Evolutionary conservation across 1,140 invertebrate species (phyloP).

Genomic region (Leptinotarsa lineolata): DNA sequence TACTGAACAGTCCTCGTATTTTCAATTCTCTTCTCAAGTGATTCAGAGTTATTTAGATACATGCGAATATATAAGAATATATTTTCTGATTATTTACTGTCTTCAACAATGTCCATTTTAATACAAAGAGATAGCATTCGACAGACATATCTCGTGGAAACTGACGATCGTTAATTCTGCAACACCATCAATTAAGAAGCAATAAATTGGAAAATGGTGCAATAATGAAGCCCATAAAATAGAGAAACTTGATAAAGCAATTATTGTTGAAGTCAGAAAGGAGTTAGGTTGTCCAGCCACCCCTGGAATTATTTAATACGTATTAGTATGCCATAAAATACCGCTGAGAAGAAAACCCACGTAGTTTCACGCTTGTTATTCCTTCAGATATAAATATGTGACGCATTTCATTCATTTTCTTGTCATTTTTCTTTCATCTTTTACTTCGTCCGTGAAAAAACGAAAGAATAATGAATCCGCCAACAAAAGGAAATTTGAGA

Average conservation of each 20-base stretch:
- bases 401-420: constrained; percentile 3
- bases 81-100: too few species aligned
- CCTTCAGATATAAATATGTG: background rate
- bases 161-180: too few species aligned
- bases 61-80: too few species aligned
- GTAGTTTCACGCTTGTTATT: background rate
- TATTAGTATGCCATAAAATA: background rate
- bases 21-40: too few species aligned
- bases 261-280: background rate
- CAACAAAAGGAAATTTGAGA: background rate
- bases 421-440: background rate
- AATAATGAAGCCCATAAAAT: background rate
- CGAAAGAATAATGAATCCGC: background rate
- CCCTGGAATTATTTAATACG: background rate
- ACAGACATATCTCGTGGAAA: too few species aligned
- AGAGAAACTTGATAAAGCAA: background rate
- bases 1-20: too few species aligned
- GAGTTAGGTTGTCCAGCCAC: background rate
- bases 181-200: background rate
- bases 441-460: background rate
- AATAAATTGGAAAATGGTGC: background rate
- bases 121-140: too few species aligned
- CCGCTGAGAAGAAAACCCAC: background rate
- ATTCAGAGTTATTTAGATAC: too few species aligned
- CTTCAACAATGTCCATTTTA: too few species aligned